phyloP scores from a whole-genome alignment of 1,140 invertebrate genomes.

The Drosophila repletoides region DNA sequence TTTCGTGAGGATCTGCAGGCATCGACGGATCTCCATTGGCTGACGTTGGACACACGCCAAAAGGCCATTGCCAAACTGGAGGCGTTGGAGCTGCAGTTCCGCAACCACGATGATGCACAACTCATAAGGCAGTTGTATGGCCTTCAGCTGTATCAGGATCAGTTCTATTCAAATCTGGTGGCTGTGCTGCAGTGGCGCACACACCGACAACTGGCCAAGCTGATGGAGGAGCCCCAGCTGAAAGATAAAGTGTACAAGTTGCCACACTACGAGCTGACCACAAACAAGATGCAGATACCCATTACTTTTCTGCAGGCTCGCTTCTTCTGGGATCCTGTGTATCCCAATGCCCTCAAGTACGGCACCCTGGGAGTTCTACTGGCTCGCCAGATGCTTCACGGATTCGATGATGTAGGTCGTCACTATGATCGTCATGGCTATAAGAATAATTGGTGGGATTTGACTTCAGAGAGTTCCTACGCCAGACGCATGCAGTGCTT shows the following conservation, averaged over 20 bases:
- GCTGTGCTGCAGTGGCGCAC: constrained; percentile 90
- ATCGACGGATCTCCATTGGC: constrained; percentile 87
- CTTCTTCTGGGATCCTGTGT: constrained; percentile 93
- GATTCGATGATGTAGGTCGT: constrained; percentile 96
- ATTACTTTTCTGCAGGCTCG: constrained; percentile 96
- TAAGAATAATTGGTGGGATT: constrained; percentile 98
- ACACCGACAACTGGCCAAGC: constrained; percentile 90
- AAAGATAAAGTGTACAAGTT: constrained; percentile 84
- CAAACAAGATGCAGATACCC: constrained; percentile 98
- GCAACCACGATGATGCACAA: constrained; percentile 91
- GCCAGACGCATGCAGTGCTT: constrained; percentile 94
- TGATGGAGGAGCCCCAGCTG: constrained; percentile 92
- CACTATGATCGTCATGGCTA: constrained; percentile 97
- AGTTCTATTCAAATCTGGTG: constrained; percentile 96
- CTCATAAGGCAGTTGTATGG: constrained; percentile 89
- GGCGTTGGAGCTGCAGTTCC: constrained; percentile 92
- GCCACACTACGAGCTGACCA: constrained; percentile 93
- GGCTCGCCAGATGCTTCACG: constrained; percentile 96
- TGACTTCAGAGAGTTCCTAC: constrained; percentile 93
- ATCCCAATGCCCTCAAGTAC: constrained; percentile 95
- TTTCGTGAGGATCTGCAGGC: constrained; percentile 88
- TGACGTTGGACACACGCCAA: constrained; percentile 90
- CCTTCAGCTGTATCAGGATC: constrained; percentile 88
- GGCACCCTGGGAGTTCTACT: constrained; percentile 97
- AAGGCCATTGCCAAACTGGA: constrained; percentile 92